Percentiles rank a stretch among this genome's conserved stretches.
Conservation (phyloP, 2,113 vertebrate genomes). For the Abramis brama region DNA sequence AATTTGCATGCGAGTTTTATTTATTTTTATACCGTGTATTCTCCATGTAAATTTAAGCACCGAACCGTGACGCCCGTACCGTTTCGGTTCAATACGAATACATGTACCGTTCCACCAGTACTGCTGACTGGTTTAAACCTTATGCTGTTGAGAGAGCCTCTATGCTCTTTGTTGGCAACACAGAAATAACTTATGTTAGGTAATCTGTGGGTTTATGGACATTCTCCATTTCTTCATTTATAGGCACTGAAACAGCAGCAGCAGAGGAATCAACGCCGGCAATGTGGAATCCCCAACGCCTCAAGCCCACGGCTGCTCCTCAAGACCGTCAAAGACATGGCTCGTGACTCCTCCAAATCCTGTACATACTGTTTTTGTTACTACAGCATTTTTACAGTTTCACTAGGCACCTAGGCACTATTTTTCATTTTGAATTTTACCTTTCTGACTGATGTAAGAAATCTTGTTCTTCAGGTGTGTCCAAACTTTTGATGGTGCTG, state of each 20-base stretch:
- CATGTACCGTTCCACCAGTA: neutral
- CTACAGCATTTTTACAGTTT: neutral
- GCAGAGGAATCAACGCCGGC: slow-evolving; percentile 88
- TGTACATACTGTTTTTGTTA: slow-evolving; percentile 71
- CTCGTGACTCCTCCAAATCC: slow-evolving; percentile 75
- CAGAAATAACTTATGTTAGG: neutral
- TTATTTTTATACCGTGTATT: too few species aligned
- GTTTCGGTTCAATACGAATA: too few species aligned
- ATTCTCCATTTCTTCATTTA: neutral
- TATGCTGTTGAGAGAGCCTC: neutral
- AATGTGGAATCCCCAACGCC: slow-evolving; percentile 80
- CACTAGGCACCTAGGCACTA: neutral
- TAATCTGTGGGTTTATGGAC: neutral
- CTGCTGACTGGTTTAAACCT: neutral
- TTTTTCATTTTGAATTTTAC: neutral
- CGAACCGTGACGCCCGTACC: too few species aligned
- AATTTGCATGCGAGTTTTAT: too few species aligned
- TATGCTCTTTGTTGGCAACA: neutral
- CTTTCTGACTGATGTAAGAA: neutral
- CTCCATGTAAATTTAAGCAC: too few species aligned
- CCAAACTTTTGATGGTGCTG: neutral
- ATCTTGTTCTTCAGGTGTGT: neutral
- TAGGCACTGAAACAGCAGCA: slow-evolving; percentile 94
- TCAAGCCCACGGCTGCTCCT: slow-evolving; percentile 85
- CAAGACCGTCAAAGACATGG: slow-evolving; percentile 84